These are phyloP conservation scores for Brachionus sp. DNA, from an alignment of 1,140 invertebrate species.

Conservation along the genomic window DNA sequence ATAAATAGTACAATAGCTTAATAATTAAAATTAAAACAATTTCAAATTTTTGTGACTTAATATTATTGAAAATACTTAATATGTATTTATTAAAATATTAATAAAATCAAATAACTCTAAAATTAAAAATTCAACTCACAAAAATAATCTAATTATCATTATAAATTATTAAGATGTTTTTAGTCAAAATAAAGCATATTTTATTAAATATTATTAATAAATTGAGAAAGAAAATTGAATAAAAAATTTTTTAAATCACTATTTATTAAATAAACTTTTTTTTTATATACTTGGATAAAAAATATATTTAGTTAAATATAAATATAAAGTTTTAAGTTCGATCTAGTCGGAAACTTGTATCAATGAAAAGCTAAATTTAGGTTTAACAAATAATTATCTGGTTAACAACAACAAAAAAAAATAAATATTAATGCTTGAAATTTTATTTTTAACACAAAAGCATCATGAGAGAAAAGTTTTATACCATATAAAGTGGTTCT, in stretches of 20 bases:
- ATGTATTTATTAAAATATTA: no score
- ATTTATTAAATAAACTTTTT: neutral
- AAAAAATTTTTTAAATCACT: neutral
- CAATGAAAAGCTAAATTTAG: neutral
- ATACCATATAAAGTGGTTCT: neutral
- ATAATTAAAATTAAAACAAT: no score
- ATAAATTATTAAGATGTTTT: no score
- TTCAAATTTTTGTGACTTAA: no score
- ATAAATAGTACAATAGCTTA: no score
- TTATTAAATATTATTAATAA: no score
- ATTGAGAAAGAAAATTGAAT: no score
- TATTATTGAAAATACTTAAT: no score
- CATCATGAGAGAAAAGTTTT: neutral
- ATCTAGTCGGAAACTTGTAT: neutral
- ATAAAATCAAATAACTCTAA: no score
- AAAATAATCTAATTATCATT: no score
- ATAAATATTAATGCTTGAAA: constrained; percentile 17
- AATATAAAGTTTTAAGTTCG: neutral
- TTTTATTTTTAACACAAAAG: constrained; percentile 9
- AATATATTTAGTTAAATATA: neutral
- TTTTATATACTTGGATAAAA: neutral
- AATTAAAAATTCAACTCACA: no score
- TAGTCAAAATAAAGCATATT: no score
- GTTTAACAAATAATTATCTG: constrained; percentile 11
- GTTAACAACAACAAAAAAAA: neutral